Evolutionary conservation across 2,797 vertebrate genomes (phyloP), one percentile per base, ranked within the genome.

Genomic region (Acropternis orthonyx): DNA sequence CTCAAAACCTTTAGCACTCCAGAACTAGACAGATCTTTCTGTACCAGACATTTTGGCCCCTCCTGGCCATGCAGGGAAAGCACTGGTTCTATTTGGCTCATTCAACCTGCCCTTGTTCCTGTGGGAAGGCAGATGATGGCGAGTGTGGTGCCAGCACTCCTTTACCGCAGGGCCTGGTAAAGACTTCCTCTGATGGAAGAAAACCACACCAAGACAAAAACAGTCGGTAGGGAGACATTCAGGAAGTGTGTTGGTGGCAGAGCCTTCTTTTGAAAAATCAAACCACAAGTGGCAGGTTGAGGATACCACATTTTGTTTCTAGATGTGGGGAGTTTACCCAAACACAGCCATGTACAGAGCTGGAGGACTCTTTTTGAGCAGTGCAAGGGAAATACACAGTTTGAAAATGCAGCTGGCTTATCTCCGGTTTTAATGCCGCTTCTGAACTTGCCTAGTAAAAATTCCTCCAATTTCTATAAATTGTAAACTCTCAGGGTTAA

Each of bases 301-400:
- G 24, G 49, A 58, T 4, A 34, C 11, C 1, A 0, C 24, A 34
- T 54, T 78, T 65, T 72, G 27, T 51, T 55, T 65, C 65, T 56
- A 30, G 16, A 77, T 30, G 41, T 41, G 15, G 20, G 32, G 22
- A 37, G 26, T 49, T 83, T 26, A 58, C 41, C 32, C 68, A 68
- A 83, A 51, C 0, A 0, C 21, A 86, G 41, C 15, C 37, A 41
- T 27, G 19, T 3, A 49, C 0, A 1, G 41, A 51, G 36, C 27
- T 52, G 46, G 21, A 92, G 27, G 43, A 46, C 58, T 59, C n/a
- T 69, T 34, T 49, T 78, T 37, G 71, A 87, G 32, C 19, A 58
- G 32, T 0, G 1, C 46, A 21, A 16, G 13, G 5, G 11, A 89
- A 78, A 22, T n/a, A 59, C 36, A 32, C 7, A 32, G 32, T 59